Evolutionary conservation across 1,140 invertebrate species (phyloP), one percentile per base, ranked within the genome.

Genomic region (Drosophila novamexicana): DNA sequence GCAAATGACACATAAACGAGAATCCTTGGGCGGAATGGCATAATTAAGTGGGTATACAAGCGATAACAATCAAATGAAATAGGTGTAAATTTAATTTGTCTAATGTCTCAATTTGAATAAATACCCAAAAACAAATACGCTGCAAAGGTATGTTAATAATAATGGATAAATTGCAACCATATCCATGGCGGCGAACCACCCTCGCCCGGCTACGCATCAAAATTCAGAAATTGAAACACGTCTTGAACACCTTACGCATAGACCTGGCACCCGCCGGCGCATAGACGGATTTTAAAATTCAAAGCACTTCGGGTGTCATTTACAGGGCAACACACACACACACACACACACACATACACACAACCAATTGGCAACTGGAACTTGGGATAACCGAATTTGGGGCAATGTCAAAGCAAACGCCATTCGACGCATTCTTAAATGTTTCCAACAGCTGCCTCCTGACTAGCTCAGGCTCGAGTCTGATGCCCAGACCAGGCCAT

Each of bases 71-170:
- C 88, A 91, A 82, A 74, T 75, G 84, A 70, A 85, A 82, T 80
- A 91, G 81, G 89, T 91, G 89, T 85, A 91, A 82, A 91, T 91
- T 91, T 89, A 91, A 91, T 91, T 91, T 85, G 89, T 91, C 81
- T 91, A 91, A 91, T 91, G 89, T 91, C 89, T 91, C 84, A 89
- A 91, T 91, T 91, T 91, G 83, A 91, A 91, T 89, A 91, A 88
- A 90, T 80, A 74, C 67, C 63, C 54, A 63, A 67, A 80, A n/a
- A 16, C 34, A 54, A 34, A 7, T 29, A 29, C 10, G 1, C 49
- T 44, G 37, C 34, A 77, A 81, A 62, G 76, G 65, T 50, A 83
- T 84, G 75, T 79, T 79, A 79, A 83, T 83, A 79, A 71, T 64
- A 82, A 64, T 71, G 34, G 16, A 42, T 34, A 73, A 65, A 57